Evolutionary conservation across 2,797 vertebrate genomes (phyloP), one percentile per base, ranked within the genome.

Genomic region (Gymnoscopelus braueri): DNA sequence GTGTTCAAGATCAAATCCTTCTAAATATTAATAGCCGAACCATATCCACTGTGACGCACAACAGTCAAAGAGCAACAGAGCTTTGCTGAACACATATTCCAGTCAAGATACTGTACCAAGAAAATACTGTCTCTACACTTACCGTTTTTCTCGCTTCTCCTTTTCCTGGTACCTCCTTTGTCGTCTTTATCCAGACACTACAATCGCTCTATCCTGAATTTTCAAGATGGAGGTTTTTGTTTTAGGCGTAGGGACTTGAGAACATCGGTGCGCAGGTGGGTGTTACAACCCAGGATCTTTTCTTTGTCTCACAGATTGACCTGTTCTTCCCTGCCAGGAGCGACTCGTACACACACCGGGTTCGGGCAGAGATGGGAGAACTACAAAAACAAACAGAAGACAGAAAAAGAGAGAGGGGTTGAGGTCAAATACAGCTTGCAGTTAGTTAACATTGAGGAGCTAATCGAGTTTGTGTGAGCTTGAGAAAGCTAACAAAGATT

Each of bases 151-250:
- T 39, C 7, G 35, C 35, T 5, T 19, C 19, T 47, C 58, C 3
- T n/a, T 79, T 14, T 84, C 84, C 85, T 73, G 56, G 65, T 63
- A 64, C 15, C 14, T 49, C 1, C 32, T 57, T 12, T 5, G n/a
- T 32, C 61, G 24, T 49, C 48, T 73, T 76, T 63, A 32, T 65
- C 15, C 1, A 39, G 60, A 68, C 54, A 67, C 70, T 44, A 60
- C 53, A 29, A 54, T n/a, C 23, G 32, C 32, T 64, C 52, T 44
- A 50, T 19, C 52, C 50, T 49, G 60, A 39, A 47, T 74, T 71
- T 80, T 78, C 69, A 52, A 50, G 19, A 52, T 65, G 44, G 55
- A 56, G 76, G 26, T 69, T 52, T 70, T 63, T 47, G 56, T 23
- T 52, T 70, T 49, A 72, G 32, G 35, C 51, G 48, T 67, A 26